Conservation (phyloP, 2,797 vertebrate species). For the Bovichtus variegatus region DNA sequence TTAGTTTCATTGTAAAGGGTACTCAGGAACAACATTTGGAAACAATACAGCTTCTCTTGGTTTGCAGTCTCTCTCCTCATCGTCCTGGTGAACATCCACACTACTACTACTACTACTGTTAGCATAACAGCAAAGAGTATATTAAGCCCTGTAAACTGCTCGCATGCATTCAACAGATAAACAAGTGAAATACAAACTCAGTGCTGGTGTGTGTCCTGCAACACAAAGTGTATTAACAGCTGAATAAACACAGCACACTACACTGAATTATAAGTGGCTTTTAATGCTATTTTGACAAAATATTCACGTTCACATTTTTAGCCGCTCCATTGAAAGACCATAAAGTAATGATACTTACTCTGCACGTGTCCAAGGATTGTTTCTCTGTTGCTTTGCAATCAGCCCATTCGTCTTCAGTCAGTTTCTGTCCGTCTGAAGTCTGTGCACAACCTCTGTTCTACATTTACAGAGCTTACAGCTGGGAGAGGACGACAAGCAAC, state of each 20-base stretch:
- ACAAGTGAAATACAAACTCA: background rate
- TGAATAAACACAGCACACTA: background rate
- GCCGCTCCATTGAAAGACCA: background rate
- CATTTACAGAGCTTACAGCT: constrained; percentile 49
- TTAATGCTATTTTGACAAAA: background rate
- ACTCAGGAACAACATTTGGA: background rate
- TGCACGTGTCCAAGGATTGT: constrained; percentile 27
- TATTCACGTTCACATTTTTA: background rate
- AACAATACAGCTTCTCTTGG: background rate
- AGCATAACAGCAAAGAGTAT: background rate
- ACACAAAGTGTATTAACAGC: background rate
- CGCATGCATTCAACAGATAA: background rate
- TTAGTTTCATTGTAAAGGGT: background rate
- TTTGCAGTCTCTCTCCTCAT: background rate
- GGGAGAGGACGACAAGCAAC: constrained; percentile 42
- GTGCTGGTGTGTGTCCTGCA: background rate
- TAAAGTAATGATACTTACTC: constrained; percentile 54
- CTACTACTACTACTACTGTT: background rate
- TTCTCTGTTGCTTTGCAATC: constrained; percentile 24
- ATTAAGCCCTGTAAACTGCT: background rate
- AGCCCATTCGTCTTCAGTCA: constrained; percentile 34
- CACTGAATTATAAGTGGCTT: background rate
- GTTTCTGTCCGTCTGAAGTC: constrained; percentile 17
- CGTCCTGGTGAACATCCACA: background rate
- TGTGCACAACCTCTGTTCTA: constrained; percentile 37